Base-by-base conservation (phyloP, 1,140 invertebrate species). In the Penaeus vannamei region DNA sequence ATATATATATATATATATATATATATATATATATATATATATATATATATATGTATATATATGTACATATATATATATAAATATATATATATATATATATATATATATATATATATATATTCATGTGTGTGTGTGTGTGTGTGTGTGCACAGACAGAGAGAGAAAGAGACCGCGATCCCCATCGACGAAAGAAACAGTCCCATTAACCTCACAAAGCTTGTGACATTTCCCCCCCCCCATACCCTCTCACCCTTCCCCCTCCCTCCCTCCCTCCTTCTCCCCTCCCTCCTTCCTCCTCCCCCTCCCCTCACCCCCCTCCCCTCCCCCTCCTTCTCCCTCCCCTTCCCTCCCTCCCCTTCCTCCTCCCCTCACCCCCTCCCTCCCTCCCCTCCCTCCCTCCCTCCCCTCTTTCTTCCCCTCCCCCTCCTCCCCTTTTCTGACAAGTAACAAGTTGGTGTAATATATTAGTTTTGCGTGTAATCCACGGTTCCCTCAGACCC, bases 381-480 rank as follows among this genome's bases (percentile, higher is more conserved):
- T 23, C 8, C 32, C 66, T 23, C 17, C 32, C 19, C 19, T 14
- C 32, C 66, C 32, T 5, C 5, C 1, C 5, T 5, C 1, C 36
- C n/a, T 69, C 26, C 23, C 83, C 66, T 62, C 62, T 36, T 32
- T 22, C 42, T 2, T 17, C 26, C 42, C 29, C n/a, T 12, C 42
- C 26, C 42, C n/a, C 72, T 26, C 1, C 36, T n/a, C 42, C 72
- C 42, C 72, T 29, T 22, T 29, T 36, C 20, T 36, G 29, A 76
- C 72, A 76, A 76, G 72, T 76, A 76, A 76, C 72, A 76, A 76
- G 72, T 76, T 76, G 72, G 20, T 82, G 86, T 87, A 87, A 82
- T 87, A 87, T 87, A 87, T 83, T 82, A 87, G 80, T 83, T 83
- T 83, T 83, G 86, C 64, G 36, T 72, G 22, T 87, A 87, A 87